Conservation (phyloP, 2,113 vertebrate genomes). For the Pogona vitticeps region DNA sequence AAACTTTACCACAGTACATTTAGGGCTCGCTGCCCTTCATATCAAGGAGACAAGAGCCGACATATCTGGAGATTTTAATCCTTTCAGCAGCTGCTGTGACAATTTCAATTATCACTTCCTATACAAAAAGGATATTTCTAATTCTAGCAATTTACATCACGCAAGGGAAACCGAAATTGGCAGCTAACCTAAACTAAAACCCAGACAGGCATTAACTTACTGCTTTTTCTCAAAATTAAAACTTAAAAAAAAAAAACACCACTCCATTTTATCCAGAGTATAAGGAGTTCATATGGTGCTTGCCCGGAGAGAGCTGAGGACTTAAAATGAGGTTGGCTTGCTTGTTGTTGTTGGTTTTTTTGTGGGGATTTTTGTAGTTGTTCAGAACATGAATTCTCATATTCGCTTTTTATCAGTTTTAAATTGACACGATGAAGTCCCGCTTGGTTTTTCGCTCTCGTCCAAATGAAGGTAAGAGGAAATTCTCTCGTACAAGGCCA, state of each 20-base stretch:
- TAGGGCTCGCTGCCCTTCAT: conserved; percentile 21
- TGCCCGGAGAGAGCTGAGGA: conserved; percentile 4
- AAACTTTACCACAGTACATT: conserved; percentile 32
- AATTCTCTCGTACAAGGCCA: neutral
- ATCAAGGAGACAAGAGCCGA: conserved; percentile 51
- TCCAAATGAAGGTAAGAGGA: neutral
- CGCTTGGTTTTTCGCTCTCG: neutral
- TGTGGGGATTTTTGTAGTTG: no score
- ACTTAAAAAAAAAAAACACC: neutral
- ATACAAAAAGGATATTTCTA: conserved; percentile 62
- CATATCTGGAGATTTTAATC: conserved; percentile 58
- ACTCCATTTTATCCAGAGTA: neutral
- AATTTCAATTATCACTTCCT: conserved; percentile 62
- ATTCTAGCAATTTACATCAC: conserved; percentile 62
- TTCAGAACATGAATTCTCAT: conserved; percentile 12
- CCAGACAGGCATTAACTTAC: conserved; percentile 47
- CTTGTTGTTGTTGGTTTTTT: neutral
- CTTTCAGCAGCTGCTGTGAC: conserved; percentile 55
- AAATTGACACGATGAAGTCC: conserved; percentile 11
- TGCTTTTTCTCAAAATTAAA: conserved; percentile 58
- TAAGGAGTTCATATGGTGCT: conserved; percentile 16
- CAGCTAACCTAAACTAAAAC: conserved; percentile 57
- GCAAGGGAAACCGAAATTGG: conserved; percentile 57
- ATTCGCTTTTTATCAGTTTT: conserved; percentile 42
- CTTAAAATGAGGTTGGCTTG: conserved; percentile 19